Conservation (phyloP, 2,113 vertebrate species). For the Poecile atricapillus region DNA sequence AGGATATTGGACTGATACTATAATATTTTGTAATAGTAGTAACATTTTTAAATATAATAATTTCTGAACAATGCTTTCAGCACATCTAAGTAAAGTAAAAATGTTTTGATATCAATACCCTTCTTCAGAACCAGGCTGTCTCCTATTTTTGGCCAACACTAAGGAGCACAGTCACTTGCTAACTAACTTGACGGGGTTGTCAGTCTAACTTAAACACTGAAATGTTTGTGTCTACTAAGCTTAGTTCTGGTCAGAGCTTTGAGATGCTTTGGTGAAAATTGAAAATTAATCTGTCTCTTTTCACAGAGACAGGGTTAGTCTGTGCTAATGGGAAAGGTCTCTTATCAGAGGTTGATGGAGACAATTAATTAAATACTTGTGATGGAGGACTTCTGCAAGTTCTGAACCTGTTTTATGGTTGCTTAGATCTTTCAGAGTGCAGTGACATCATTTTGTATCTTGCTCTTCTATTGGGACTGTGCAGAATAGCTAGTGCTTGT, state of each 20-base stretch:
- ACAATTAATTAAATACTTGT: neutral
- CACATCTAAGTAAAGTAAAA: neutral
- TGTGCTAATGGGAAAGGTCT: neutral
- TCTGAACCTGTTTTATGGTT: slow-evolving; percentile 4
- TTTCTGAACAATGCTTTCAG: neutral
- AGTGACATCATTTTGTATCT: neutral
- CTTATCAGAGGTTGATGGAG: neutral
- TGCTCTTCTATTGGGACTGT: neutral
- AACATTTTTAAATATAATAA: neutral
- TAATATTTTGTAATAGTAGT: neutral
- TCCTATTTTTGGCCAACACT: neutral
- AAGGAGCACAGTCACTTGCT: neutral
- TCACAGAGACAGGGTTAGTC: neutral
- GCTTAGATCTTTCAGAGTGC: neutral
- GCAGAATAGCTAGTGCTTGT: neutral
- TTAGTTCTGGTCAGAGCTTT: slow-evolving; percentile 16
- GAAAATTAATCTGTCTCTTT: neutral
- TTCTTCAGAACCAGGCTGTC: neutral
- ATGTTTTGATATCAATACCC: neutral
- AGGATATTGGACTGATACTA: neutral
- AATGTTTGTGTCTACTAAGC: neutral
- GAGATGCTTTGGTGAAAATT: neutral
- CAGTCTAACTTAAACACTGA: neutral
- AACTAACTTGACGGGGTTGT: neutral
- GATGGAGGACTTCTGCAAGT: neutral